Base-by-base conservation (phyloP, 2,888 invertebrate genomes). In the Pseudanteris insignis region DNA sequence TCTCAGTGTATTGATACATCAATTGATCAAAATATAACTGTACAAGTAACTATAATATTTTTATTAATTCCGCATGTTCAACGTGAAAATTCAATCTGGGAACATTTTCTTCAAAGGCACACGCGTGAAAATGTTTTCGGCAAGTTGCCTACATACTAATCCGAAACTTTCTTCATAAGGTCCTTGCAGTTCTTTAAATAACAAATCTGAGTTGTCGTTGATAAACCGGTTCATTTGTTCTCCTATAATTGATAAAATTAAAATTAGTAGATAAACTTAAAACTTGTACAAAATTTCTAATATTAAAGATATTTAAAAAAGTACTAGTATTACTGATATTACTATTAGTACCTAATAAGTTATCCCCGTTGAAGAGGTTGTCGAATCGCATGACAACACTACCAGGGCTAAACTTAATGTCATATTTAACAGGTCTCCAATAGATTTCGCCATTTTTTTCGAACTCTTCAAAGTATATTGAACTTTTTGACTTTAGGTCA, bases 141-240 rank as follows among this genome's bases (percentile, higher is more conserved):
- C 84, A 8, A 89, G 82, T 34, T 88, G 84, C 26, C 84, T 82
- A 77, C 89, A 89, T 0, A 89, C 85, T 0, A 84, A 71, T 32
- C 88, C 88, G 53, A 89, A 85, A 6, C 87, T 85, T 54, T 86
- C 84, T 67, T 89, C 87, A 74, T 89, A 89, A 0, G 88, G 85
- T 0, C 82, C 82, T 70, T 88, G 86, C 18, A 90, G 76, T 70
- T 88, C 88, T 65, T 84, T 85, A 77, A 88, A 88, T 1, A 89
- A 84, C 0, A 86, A 77, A 13, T 87, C 85, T 36, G 87, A 85
- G 70, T 89, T 88, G 24, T 86, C 84, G 70, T 88, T 88, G n/a
- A 89, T 77, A 75, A 89, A 87, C 11, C 77, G 72, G 70, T 88
- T 88, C 86, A 89, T 86, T 60, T 85, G 85, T 12, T 86, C 84